Conservation (phyloP, 2,888 invertebrate genomes). For the Sarcophaga subvicina region DNA sequence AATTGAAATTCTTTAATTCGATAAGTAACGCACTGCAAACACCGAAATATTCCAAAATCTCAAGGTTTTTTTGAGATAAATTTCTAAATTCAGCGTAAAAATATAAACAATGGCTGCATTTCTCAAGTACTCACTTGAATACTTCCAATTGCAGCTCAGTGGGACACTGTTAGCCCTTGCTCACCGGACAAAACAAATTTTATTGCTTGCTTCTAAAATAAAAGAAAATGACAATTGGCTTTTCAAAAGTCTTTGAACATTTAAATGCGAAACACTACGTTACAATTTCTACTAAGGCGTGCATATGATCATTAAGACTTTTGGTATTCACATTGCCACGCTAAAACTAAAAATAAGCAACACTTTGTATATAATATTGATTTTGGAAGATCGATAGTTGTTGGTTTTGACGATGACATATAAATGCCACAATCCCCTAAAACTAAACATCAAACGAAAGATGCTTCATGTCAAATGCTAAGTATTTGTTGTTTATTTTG, state of each 20-base stretch:
- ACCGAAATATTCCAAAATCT: neutral
- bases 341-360: conserved; percentile 14
- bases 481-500: neutral
- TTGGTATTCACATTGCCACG: neutral
- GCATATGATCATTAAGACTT: neutral
- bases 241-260: too few relatives aligned
- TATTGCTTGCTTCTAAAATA: neutral
- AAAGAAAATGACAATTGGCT: too few relatives aligned
- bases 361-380: conserved; percentile 25
- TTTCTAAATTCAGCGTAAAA: neutral
- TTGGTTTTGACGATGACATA: conserved; percentile 42
- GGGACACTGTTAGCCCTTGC: neutral
- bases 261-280: conserved; percentile 32
- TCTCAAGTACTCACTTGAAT: neutral
- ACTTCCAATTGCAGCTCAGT: conserved; percentile 18
- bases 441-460: neutral
- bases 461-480: neutral
- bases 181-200: conserved; percentile 41
- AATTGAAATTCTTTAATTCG: conserved; percentile 26
- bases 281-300: conserved; percentile 32
- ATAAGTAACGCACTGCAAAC: neutral
- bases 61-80: neutral
- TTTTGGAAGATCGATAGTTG: conserved; percentile 46
- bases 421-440: conserved; percentile 26
- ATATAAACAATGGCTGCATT: neutral